Evolutionary conservation across 2,113 vertebrate genomes (phyloP), one percentile per base, ranked within the genome.

Genomic region (Scophthalmus maximus): DNA sequence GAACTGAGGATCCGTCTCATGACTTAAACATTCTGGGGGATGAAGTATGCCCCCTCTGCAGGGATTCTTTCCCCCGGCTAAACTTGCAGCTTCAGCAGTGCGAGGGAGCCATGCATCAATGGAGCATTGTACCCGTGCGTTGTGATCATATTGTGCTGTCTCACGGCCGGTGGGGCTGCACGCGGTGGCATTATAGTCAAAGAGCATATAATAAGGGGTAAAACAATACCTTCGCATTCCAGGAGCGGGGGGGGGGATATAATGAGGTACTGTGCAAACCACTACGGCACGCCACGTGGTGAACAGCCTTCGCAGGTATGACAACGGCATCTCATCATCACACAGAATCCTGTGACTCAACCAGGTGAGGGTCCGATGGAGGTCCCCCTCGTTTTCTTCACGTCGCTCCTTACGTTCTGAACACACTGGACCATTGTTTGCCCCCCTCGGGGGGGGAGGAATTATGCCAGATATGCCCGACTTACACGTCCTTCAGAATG

Each of bases 1-100:
- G 79, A 73, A 78, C 60, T 76, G 73, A 80, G 52, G 73, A 78
- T 78, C 61, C 63, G 72, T 86, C 89, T 92, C 89, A 92, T 92
- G 87, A 91, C 86, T 91, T 83, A 91, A 92, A 91, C 88, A 92
- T 92, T 86, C 64, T 49, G 85, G 81, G 73, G 88, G 84, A 86
- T 79, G 59, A 90, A 87, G 90, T 84, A 71, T 86, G 79, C 86
- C 84, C 84, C 84, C 84, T 53, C 80, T 67, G 83, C 79, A 83
- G 79, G 84, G 79, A 87, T 89, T 87, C 83, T 74, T 78, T 63
- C 56, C 76, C n/a, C 51, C 60, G 64, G 79, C 32, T 60, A 78
- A 90, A 88, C 80, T 36, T 91, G 89, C 90, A 83, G 87, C 83
- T 83, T 91, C 90, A 91, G 91, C 89, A 89, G 76, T 62, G 76